Base-by-base conservation (phyloP, 2,113 vertebrate species). In the Tachysurus vachellii region DNA sequence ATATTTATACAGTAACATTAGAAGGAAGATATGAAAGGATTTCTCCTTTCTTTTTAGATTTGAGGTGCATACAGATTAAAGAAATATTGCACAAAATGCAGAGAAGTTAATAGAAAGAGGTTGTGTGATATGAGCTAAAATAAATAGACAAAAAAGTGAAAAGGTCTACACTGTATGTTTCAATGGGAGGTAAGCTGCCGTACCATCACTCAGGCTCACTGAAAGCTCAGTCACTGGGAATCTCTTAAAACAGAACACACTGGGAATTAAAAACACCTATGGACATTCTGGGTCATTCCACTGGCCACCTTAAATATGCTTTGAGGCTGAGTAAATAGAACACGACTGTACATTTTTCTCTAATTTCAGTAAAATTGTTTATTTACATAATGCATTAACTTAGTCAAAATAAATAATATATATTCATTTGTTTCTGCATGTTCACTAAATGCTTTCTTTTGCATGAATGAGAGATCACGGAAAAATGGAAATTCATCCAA, bases 1-100 rank as follows among this genome's bases (percentile, higher is more conserved):
- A 90, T 91, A 92, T 89, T 89, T 85, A 92, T 91, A 84, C 31
- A 86, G 64, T 88, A 79, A 88, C 28, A 88, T 89, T 89, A 89
- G 12, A 11, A 9, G 13, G 36, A 28, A 53, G 54, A 61, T 89
- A 88, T 91, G 84, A 92, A 86, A 90, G 62, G 77, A 85, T 81
- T 82, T 89, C 84, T 89, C 82, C 88, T 73, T 86, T 84, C 70
- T 75, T 88, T 61, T 56, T 44, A 88, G 76, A n/a, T 64, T 83
- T 64, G 66, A 80, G 64, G 66, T 53, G 28, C 42, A 87, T 50
- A 70, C 14, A 84, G 42, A 53, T 28, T 21, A 54, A 68, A 88
- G 79, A 19, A 80, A 57, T 42, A 82, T 64, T 68, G 64, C 66
- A 83, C 47, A 56, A 87, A 61, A 85, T 36, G n/a, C 71, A 73